Percentiles rank a stretch among this genome's conserved stretches.
Conservation (phyloP, 2,888 invertebrate genomes). For the Myopa tessellatipennis region DNA sequence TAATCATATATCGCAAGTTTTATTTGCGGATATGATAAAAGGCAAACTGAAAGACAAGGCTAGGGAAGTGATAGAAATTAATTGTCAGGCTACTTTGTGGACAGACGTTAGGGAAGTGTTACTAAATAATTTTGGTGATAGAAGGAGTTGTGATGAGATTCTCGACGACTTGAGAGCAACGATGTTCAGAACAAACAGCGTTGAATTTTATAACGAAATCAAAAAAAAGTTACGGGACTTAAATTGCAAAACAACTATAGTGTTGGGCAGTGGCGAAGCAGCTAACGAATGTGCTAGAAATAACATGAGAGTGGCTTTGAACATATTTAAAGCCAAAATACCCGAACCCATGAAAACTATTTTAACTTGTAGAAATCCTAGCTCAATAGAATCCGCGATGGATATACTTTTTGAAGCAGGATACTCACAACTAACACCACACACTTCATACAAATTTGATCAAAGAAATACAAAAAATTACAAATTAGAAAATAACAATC, state of each 20-base stretch:
- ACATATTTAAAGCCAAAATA: too few species aligned
- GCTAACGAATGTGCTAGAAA: too few species aligned
- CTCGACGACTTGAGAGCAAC: not conserved
- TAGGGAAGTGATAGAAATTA: not conserved
- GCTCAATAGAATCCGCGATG: not conserved
- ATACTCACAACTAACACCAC: not conserved
- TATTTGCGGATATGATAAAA: slow-evolving; percentile 10
- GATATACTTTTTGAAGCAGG: not conserved
- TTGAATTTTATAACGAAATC: slow-evolving; percentile 9
- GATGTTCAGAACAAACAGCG: not conserved
- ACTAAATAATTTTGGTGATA: slow-evolving; percentile 5
- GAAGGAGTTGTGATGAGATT: not conserved
- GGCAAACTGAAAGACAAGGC: slow-evolving; percentile 8
- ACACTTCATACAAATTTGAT: not conserved
- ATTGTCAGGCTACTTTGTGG: slow-evolving; percentile 8
- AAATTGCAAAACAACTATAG: not conserved
- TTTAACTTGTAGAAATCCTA: not conserved
- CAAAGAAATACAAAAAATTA: not conserved
- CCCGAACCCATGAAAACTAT: too few species aligned
- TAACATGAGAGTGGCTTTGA: too few species aligned
- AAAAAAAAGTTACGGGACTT: not conserved
- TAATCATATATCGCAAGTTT: slow-evolving; percentile 24
- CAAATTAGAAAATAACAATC: not conserved
- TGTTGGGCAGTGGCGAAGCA: too few species aligned
- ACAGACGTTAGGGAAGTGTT: not conserved